Percentiles rank a stretch among this genome's conserved stretches.
Conservation (phyloP, 2,888 invertebrate genomes). For the Iphiclides podalirius region DNA sequence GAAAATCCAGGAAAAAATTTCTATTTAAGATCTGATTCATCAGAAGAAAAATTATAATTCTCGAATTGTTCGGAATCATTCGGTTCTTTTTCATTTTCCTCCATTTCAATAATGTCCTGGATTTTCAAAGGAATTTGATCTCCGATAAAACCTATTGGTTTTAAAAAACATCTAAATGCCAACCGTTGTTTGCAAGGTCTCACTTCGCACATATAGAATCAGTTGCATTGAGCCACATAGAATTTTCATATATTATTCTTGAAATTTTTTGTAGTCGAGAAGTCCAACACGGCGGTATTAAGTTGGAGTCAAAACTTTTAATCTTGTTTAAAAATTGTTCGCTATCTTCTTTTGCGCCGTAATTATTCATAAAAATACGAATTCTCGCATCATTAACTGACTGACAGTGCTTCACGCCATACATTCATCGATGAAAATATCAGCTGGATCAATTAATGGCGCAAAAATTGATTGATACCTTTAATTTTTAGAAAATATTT, state of each 20-base stretch:
- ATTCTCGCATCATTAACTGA: conserved; percentile 38
- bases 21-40: no score
- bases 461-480: not conserved
- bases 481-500: no score
- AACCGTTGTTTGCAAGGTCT: conserved; percentile 16
- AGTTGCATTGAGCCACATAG: conserved; percentile 19
- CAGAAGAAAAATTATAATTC: no score
- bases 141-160: conserved; percentile 24
- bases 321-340: conserved; percentile 37
- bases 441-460: not conserved
- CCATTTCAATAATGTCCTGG: conserved; percentile 20
- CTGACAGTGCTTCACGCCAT: conserved; percentile 35
- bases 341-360: conserved; percentile 33
- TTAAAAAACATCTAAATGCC: conserved; percentile 7
- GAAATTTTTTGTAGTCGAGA: conserved; percentile 35
- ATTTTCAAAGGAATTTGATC: conserved; percentile 25
- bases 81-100: not conserved
- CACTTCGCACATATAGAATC: conserved; percentile 14
- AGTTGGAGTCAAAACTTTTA: conserved; percentile 35
- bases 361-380: conserved; percentile 37
- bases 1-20: no score
- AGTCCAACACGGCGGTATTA: conserved; percentile 35
- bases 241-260: conserved; percentile 29
- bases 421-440: conserved; percentile 32
- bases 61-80: no score